These are phyloP conservation scores for Balaeniceps rex DNA, from an alignment of 2,113 vertebrate genomes.

Conservation along the genomic window DNA sequence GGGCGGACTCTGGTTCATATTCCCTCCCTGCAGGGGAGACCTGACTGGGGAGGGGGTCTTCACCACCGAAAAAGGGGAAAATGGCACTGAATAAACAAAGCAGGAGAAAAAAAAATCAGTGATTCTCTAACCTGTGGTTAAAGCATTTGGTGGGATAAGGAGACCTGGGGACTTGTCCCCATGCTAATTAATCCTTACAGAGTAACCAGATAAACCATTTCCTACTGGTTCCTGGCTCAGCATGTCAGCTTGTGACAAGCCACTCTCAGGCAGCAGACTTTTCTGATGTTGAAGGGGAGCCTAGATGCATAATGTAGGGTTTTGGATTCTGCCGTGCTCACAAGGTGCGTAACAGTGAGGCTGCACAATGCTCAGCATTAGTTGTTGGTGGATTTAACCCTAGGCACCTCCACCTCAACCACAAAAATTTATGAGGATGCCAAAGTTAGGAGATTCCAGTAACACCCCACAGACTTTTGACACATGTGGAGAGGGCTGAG, in stretches of 20 bases:
- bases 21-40: background rate
- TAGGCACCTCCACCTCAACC: background rate
- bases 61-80: background rate
- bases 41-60: background rate
- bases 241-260: conserved; percentile 1
- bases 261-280: background rate
- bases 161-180: background rate
- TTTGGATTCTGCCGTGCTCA: background rate
- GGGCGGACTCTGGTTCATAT: background rate
- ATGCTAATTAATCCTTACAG: background rate
- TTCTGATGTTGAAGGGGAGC: background rate
- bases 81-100: background rate
- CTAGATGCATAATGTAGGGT: background rate
- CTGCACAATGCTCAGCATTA: background rate
- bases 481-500: background rate
- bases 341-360: background rate
- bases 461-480: background rate
- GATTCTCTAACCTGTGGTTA: background rate
- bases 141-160: background rate
- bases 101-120: background rate
- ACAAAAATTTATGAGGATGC: background rate
- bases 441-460: background rate
- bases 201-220: background rate
- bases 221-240: background rate
- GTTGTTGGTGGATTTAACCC: background rate